Base-by-base conservation (phyloP, 1,140 invertebrate genomes). In the Pogonus chalceus region DNA sequence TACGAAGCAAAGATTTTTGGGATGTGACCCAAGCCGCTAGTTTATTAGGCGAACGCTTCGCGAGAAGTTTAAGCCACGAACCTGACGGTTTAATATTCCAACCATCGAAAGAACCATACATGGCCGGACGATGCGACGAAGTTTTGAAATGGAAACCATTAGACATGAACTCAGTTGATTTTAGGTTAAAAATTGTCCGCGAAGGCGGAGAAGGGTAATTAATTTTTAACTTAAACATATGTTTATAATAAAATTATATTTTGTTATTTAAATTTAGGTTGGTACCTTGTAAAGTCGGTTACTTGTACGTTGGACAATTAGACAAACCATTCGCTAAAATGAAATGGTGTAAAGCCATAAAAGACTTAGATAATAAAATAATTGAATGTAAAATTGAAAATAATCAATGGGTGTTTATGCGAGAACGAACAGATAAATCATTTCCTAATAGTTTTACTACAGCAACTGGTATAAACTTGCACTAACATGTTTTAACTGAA, bases 71-170 rank as follows among this genome's bases (percentile, higher is more conserved):
- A 1, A 77, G 80, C 20, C 97, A 99, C 66, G 93, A 98, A 72
- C 93, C 96, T 0, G 97, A 99, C 70, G 97, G 97, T 43, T 75
- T 99, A 0, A 95, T 99, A 62, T 99, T 98, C 69, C 96, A 99
- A 69, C 97, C 97, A 1, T 79, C 85, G 0, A 78, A 81, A 58
- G 85, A 91, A 81, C 81, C 84, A 0, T 99, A 98, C 68, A 72
- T 76, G n/a, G 64, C 84, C 24, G 96, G 96, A 1, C 73, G 79
- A 10, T 95, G 88, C 67, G 68, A 75, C n/a, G 78, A 84, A 39
- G 88, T 97, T 0, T 71, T 99, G 1, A 99, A 99, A 71, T 99
- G 97, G 97, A 99, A 99, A 73, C 96, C 96, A 0, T 76, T 83
- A 2, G 79, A 84, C 26, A 77, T 92, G 63, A 98, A 98, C 73